Evolutionary conservation across 2,888 invertebrate species (phyloP).

Genomic region (Apocheima hispidaria): DNA sequence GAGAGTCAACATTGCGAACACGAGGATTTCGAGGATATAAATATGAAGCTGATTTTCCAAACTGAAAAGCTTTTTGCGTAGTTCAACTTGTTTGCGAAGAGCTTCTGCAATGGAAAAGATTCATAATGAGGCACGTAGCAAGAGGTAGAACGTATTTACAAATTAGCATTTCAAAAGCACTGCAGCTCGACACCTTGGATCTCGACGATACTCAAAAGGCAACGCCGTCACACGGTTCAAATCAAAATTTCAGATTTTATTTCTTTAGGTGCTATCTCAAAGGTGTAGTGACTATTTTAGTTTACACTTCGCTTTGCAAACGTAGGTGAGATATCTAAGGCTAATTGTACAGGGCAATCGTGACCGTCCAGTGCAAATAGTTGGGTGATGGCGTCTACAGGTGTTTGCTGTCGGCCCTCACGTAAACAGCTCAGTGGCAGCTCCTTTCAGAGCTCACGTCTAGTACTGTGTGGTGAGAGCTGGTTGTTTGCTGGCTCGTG

Average conservation of each 20-base stretch:
- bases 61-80: conserved; percentile 49
- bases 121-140: conserved; percentile 22
- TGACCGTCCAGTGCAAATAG: conserved; percentile 77
- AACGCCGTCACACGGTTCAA: conserved; percentile 52
- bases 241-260: conserved; percentile 14
- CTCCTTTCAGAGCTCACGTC: conserved; percentile 62
- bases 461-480: conserved; percentile 38
- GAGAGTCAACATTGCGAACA: conserved; percentile 82
- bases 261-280: conserved; percentile 17
- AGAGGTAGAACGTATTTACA: conserved; percentile 45
- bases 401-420: conserved; percentile 81
- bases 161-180: conserved; percentile 53
- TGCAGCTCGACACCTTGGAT: conserved; percentile 47
- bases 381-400: conserved; percentile 72
- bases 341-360: conserved; percentile 79
- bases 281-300: conserved; percentile 34
- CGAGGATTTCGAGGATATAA: conserved; percentile 72
- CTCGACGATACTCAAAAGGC: conserved; percentile 61
- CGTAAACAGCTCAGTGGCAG: conserved; percentile 76
- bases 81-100: conserved; percentile 44
- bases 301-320: conserved; percentile 38
- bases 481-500: conserved; percentile 35
- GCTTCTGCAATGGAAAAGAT: conserved; percentile 17
- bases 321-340: conserved; percentile 69
- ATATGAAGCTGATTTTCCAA: conserved; percentile 68